Evolutionary conservation across 1,140 invertebrate genomes (phyloP), one percentile per base, ranked within the genome.

Genomic region (Drosophila takahashii): DNA sequence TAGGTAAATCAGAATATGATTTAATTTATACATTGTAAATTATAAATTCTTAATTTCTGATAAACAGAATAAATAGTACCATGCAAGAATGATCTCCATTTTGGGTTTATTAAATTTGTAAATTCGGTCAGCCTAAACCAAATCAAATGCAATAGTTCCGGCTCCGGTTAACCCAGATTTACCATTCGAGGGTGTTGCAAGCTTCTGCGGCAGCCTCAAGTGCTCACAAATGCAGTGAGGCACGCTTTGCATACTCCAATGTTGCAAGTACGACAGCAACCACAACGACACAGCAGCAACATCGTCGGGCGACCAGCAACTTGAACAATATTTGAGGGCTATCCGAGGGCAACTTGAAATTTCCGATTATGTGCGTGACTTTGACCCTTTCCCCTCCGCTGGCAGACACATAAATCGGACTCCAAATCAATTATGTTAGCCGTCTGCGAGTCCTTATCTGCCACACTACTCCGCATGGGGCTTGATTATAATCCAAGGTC

Each of bases 351-450:
- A 77, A 36, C 52, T 69, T 37, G 7, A 50, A 47, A 48, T 50
- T 69, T 54, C 34, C 56, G 48, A 50, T 65, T 65, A 41, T 71
- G 72, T 84, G 65, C 69, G 65, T 83, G 78, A 69, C 64, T 83
- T 86, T 69, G 62, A 56, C 66, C 66, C 62, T 70, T 47, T 56
- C 16, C 26, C 42, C 62, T 27, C 27, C 2, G 5, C n/a, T 13
- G 47, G 27, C 61, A 79, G 61, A 59, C 77, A 48, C 81, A 86
- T 85, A 85, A 85, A 86, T 86, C 50, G 83, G 47, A 56, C 71
- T 48, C 71, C 84, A 77, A 83, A 79, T 87, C 84, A 87, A 87
- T 87, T 87, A 87, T 71, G 75, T 70, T 56, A 29, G 47, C 81
- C 47, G 78, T 81, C 81, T 75, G 72, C 52, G 48, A 57, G 74